These are phyloP conservation scores for Garra rufa DNA, from an alignment of 2,113 vertebrate genomes.

Conservation along the genomic window DNA sequence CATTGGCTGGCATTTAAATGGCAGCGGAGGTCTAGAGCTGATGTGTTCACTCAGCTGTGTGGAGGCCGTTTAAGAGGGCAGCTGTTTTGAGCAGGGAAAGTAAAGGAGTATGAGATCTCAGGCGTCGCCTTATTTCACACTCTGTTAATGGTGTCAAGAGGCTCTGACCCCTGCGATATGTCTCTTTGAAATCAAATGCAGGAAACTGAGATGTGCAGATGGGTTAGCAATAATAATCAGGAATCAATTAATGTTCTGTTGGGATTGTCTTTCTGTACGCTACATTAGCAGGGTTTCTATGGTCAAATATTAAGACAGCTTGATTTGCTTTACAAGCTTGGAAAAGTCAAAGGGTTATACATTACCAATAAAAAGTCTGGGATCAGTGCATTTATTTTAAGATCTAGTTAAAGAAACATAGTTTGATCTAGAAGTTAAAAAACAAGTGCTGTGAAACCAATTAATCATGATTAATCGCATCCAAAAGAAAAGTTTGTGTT, in stretches of 20 bases:
- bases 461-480: too few relatives aligned
- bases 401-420: too few relatives aligned
- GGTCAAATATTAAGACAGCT: background rate
- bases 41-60: conserved; percentile 25
- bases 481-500: too few relatives aligned
- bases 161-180: background rate
- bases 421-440: too few relatives aligned
- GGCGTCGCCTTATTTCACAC: conserved; percentile 28
- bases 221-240: background rate
- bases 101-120: conserved; percentile 20
- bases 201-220: background rate
- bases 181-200: conserved; percentile 19
- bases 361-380: background rate
- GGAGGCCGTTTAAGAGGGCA: background rate
- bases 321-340: background rate
- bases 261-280: background rate
- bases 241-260: background rate
- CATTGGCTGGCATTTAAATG: conserved; percentile 19
- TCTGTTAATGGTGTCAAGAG: conserved; percentile 25
- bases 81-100: background rate
- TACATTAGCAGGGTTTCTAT: background rate
- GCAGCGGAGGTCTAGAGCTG: background rate
- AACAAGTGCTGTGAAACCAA: too few relatives aligned
- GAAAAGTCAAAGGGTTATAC: background rate
- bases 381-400: too few relatives aligned